Evolutionary conservation across 2,113 vertebrate species (phyloP).

Genomic region (Festucalex cinctus): DNA sequence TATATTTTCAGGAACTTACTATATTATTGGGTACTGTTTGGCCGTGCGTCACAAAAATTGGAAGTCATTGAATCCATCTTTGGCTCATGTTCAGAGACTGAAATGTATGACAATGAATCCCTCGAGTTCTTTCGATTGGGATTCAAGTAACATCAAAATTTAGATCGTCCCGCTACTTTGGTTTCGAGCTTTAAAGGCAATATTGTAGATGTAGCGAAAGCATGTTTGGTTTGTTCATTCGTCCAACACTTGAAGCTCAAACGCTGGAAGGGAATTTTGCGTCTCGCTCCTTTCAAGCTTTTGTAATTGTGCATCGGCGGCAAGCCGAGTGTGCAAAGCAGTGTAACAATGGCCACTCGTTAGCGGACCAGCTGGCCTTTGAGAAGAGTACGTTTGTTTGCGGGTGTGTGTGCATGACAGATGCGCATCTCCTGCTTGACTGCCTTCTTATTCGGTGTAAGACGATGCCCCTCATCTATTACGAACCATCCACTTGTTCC

Average conservation of each 20-base stretch:
- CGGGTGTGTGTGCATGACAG: slow-evolving; percentile 40
- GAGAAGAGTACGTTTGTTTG: slow-evolving; percentile 18
- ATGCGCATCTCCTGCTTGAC: slow-evolving; percentile 56
- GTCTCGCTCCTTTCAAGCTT: background rate
- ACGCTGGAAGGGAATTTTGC: background rate
- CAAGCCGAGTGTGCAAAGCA: background rate
- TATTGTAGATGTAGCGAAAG: background rate
- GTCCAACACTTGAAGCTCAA: background rate
- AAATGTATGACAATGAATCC: background rate
- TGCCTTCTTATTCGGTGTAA: slow-evolving; percentile 61
- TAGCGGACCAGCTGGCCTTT: slow-evolving; percentile 44
- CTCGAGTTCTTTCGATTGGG: background rate
- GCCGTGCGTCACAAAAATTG: no score
- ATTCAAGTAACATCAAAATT: background rate
- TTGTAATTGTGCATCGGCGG: slow-evolving; percentile 17
- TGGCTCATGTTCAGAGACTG: background rate
- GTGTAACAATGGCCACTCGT: slow-evolving; percentile 49
- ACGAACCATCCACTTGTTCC: slow-evolving; percentile 63
- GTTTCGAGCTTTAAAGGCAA: background rate
- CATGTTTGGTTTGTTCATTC: slow-evolving; percentile 5
- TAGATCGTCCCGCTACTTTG: no score
- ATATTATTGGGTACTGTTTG: no score
- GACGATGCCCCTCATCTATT: slow-evolving; percentile 63
- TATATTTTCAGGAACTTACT: no score
- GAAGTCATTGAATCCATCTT: background rate